Evolutionary conservation across 30 jellyfish, hydroid and myxozoan species (phyloP).

Genomic region (Chrysaora quinquecirrha): DNA sequence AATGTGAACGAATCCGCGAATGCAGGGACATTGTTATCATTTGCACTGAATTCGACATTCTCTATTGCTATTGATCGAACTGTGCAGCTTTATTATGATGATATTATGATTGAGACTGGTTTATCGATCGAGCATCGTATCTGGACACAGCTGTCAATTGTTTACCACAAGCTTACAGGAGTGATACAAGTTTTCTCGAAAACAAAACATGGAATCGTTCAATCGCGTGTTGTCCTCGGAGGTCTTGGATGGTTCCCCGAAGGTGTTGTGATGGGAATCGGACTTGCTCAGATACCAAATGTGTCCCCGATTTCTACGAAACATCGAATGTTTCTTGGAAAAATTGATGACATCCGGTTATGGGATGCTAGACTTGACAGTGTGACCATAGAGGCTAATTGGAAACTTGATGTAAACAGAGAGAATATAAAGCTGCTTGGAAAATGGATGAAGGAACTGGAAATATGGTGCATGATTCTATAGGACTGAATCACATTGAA

Average conservation of each 20-base stretch:
- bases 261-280: conserved; percentile 59
- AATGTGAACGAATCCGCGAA: conserved; percentile 1
- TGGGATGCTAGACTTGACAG: conserved; percentile 46
- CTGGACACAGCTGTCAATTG: conserved; percentile 66
- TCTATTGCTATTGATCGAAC: conserved; percentile 32
- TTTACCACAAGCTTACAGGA: conserved; percentile 52
- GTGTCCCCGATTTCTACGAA: conserved; percentile 10
- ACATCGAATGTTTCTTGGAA: conserved; percentile 43
- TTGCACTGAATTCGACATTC: conserved; percentile 31
- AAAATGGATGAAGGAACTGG: conserved; percentile 72
- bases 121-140: background rate
- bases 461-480: conserved; percentile 22
- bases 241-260: conserved; percentile 47
- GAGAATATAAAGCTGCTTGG: conserved; percentile 51
- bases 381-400: conserved; percentile 48
- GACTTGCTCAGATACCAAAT: conserved; percentile 29
- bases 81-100: conserved; percentile 20
- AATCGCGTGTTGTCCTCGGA: conserved; percentile 29
- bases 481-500: conserved; percentile 23
- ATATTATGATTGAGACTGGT: conserved; percentile 38
- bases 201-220: conserved; percentile 8
- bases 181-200: conserved; percentile 45
- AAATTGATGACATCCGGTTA: conserved; percentile 38
- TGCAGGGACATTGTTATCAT: conserved; percentile 56
- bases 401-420: conserved; percentile 16